phyloP scores from a whole-genome alignment of 2,113 vertebrate genomes.

The Psilopogon haemacephalus region DNA sequence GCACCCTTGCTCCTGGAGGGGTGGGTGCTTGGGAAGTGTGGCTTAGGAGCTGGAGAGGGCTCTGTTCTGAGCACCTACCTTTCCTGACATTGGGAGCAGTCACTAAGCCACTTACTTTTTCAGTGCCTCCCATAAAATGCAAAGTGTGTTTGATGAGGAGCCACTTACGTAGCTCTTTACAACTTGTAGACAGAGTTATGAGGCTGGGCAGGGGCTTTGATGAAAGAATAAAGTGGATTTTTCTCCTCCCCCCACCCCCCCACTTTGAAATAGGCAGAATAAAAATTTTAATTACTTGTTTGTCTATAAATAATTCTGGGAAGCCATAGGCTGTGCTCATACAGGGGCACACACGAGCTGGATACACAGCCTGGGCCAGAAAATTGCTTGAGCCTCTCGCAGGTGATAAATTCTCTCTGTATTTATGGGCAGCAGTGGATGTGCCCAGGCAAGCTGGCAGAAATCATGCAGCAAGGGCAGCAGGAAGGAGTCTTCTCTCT shows the following conservation, averaged over 20 bases:
- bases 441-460: neutral
- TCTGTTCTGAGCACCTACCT: neutral
- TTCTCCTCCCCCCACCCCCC: neutral
- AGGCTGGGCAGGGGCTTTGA: constrained; percentile 31
- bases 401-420: neutral
- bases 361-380: neutral
- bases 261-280: constrained; percentile 10
- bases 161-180: constrained; percentile 25
- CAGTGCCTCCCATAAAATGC: constrained; percentile 49
- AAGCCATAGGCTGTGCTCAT: neutral
- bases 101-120: constrained; percentile 16
- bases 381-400: neutral
- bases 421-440: neutral
- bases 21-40: fast-evolving
- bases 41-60: fast-evolving
- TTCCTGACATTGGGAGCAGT: constrained; percentile 20
- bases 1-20: neutral
- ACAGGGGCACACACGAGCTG: neutral
- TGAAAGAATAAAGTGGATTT: constrained; percentile 25
- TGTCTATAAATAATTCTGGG: constrained; percentile 23
- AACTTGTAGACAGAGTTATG: constrained; percentile 38
- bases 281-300: constrained; percentile 63
- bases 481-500: neutral
- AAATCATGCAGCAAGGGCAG: neutral
- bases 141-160: constrained; percentile 49